Conservation (phyloP, 2,113 vertebrate genomes). For the Prunella fulvescens region DNA sequence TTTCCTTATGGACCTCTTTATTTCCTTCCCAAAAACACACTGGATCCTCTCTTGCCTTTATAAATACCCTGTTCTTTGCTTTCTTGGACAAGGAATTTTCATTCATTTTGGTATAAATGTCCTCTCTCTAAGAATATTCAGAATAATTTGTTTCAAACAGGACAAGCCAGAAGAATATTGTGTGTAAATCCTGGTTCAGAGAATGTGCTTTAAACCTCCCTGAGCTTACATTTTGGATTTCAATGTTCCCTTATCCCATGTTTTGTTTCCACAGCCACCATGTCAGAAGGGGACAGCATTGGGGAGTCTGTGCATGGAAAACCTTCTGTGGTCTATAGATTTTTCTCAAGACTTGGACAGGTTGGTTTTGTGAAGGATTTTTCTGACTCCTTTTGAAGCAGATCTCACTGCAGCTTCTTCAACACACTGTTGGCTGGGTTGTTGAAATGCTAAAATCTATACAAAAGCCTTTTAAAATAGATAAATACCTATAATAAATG, state of each 20-base stretch:
- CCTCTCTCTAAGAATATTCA: neutral
- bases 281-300: constrained; percentile 98
- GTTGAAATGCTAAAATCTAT: neutral
- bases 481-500: neutral
- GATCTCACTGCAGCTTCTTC: neutral
- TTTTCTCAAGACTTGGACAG: constrained; percentile 95
- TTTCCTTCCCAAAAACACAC: neutral
- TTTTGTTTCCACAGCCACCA: constrained; percentile 71
- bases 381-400: neutral
- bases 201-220: neutral
- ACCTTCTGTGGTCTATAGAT: constrained; percentile 85
- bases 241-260: neutral
- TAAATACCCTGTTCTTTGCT: neutral
- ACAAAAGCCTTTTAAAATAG: neutral
- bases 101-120: neutral
- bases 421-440: neutral
- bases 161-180: neutral
- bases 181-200: neutral
- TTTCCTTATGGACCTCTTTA: neutral
- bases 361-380: constrained; percentile 66
- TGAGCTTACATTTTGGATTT: neutral
- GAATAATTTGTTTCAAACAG: neutral
- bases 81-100: neutral
- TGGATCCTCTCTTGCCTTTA: neutral
- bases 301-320: constrained; percentile 97